Evolutionary conservation across 2,113 vertebrate genomes (phyloP).

Genomic region (Lamprotornis superbus): DNA sequence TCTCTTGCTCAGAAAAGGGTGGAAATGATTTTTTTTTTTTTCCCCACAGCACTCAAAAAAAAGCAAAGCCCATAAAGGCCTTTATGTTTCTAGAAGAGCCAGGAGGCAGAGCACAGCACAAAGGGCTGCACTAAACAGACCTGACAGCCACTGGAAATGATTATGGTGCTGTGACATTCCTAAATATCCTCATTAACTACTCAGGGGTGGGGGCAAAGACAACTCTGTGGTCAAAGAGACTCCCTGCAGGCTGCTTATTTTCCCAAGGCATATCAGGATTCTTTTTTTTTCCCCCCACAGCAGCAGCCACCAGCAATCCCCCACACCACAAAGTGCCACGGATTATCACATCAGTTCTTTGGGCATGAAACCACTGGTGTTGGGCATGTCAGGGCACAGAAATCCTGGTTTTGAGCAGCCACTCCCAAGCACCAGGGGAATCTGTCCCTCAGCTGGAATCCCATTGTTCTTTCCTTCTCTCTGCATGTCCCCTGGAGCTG

Average conservation of each 20-base stretch:
- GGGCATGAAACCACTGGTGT: fast-evolving
- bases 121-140: not conserved
- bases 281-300: fast-evolving
- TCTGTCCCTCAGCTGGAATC: not conserved
- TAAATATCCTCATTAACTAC: conserved; percentile 26
- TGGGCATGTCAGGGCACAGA: not conserved
- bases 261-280: not conserved
- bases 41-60: not conserved
- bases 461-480: not conserved
- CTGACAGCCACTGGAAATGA: conserved; percentile 28
- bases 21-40: not conserved
- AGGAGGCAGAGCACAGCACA: conserved; percentile 14
- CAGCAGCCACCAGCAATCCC: not conserved
- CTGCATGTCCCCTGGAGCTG: not conserved
- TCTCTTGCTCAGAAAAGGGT: not conserved
- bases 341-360: not conserved
- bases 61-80: not conserved
- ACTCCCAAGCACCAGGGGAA: fast-evolving
- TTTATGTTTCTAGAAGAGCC: not conserved
- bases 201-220: not conserved
- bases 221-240: not conserved
- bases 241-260: not conserved
- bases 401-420: not conserved
- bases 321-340: not conserved
- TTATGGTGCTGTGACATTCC: conserved; percentile 11